Evolutionary conservation across 2,113 vertebrate genomes (phyloP).

Genomic region (Dipodomys spectabilis): DNA sequence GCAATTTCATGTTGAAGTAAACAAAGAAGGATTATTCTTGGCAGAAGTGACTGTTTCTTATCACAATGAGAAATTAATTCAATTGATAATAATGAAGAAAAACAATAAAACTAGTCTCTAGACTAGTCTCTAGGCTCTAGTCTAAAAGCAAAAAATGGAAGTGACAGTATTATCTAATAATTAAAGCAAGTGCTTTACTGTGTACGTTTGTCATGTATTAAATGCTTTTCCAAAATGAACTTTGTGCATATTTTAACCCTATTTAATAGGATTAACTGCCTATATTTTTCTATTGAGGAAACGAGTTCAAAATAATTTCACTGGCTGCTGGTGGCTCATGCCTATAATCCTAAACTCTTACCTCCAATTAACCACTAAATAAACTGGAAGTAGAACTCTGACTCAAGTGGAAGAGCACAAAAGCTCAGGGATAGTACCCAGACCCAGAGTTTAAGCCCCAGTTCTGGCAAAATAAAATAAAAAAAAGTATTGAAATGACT

Average conservation of each 20-base stretch:
- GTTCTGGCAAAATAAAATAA: neutral
- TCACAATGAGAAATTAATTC: neutral
- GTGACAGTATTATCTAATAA: neutral
- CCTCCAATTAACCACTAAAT: too few species aligned
- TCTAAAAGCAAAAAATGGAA: conserved; percentile 21
- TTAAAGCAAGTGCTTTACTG: neutral
- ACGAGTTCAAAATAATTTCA: too few species aligned
- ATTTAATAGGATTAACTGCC: too few species aligned
- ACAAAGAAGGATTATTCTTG: neutral
- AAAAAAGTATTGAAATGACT: neutral
- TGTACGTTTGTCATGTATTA: neutral
- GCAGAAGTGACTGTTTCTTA: neutral
- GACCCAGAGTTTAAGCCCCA: too few species aligned
- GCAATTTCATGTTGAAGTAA: neutral
- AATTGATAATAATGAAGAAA: neutral
- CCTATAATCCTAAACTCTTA: too few species aligned
- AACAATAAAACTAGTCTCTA: neutral
- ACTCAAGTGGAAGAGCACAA: too few species aligned
- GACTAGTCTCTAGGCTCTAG: neutral
- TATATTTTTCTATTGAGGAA: too few species aligned
- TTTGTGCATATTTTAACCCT: too few species aligned
- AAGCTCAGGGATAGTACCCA: too few species aligned
- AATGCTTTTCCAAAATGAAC: neutral
- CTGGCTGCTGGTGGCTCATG: too few species aligned
- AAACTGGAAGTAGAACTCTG: too few species aligned